These are phyloP conservation scores for Nyctibius grandis DNA, from an alignment of 2,797 vertebrate species.

Conservation along the genomic window DNA sequence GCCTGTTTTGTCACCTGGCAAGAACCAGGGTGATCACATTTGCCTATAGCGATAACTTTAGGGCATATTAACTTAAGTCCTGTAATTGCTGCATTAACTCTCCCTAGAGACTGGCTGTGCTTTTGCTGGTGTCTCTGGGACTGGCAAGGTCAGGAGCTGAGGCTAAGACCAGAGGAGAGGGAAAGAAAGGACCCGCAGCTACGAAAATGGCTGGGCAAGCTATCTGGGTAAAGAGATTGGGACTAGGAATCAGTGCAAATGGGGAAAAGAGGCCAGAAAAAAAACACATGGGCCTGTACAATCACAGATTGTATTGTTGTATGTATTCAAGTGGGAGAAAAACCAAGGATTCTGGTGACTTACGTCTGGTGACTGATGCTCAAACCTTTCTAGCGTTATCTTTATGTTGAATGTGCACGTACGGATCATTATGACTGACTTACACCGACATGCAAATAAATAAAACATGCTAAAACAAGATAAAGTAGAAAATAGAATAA, in stretches of 20 bases:
- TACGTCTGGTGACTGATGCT: neutral
- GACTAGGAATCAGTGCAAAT: neutral
- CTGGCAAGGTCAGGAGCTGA: neutral
- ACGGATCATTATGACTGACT: neutral
- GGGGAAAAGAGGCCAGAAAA: neutral
- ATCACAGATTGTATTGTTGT: neutral
- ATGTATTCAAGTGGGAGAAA: neutral
- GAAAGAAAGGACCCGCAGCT: neutral
- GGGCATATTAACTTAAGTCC: neutral
- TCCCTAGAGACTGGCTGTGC: neutral
- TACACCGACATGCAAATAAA: rapidly evolving
- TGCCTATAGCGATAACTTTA: neutral
- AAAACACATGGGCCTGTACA: rapidly evolving
- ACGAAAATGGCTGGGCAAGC: neutral
- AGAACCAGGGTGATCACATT: neutral
- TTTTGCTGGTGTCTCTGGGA: neutral
- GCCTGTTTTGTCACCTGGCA: neutral
- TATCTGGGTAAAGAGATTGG: neutral
- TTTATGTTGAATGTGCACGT: neutral
- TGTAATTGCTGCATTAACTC: neutral
- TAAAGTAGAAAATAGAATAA: neutral
- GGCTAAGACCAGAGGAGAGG: neutral
- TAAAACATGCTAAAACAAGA: neutral
- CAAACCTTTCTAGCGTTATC: neutral
- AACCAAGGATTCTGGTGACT: neutral